Evolutionary conservation across 2,113 vertebrate species (phyloP).

Genomic region (Collichthys lucidus): DNA sequence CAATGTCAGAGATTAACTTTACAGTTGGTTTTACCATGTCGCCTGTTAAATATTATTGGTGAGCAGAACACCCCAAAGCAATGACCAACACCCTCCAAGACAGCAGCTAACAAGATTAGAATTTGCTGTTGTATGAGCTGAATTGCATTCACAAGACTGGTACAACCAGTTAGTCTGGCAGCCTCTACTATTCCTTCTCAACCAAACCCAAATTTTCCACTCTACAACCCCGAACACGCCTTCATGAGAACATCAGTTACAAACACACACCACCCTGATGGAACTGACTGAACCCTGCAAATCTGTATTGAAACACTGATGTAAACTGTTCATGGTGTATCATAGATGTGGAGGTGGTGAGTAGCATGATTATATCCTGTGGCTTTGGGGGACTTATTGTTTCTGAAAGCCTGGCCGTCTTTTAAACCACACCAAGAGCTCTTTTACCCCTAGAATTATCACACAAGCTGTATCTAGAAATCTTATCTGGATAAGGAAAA

Average conservation of each 20-base stretch:
- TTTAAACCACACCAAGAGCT: not conserved
- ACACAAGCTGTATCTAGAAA: not conserved
- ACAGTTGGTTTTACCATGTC: constrained; percentile 55
- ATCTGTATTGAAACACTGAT: constrained; percentile 13
- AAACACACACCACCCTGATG: constrained; percentile 30
- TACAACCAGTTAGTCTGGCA: constrained; percentile 16
- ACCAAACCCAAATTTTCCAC: constrained; percentile 40
- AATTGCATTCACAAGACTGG: constrained; percentile 15
- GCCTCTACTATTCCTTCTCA: constrained; percentile 12
- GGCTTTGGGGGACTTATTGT: not conserved
- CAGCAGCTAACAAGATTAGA: constrained; percentile 31
- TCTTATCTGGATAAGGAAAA: not conserved
- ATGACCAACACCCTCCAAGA: constrained; percentile 55
- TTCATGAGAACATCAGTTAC: constrained; percentile 11
- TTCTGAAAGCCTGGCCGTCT: not conserved
- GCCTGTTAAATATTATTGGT: constrained; percentile 72
- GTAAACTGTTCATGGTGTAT: not conserved
- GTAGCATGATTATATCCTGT: not conserved
- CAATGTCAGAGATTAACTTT: constrained; percentile 53
- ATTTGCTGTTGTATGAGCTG: constrained; percentile 1
- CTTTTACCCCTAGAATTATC: not conserved
- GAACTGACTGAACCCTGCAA: constrained; percentile 17
- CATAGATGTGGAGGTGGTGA: not conserved
- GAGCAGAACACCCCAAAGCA: constrained; percentile 59
- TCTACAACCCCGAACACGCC: not conserved